Evolutionary conservation across 2,888 invertebrate species (phyloP), one percentile per base, ranked within the genome.

Genomic region (Pyrochroa serraticornis): DNA sequence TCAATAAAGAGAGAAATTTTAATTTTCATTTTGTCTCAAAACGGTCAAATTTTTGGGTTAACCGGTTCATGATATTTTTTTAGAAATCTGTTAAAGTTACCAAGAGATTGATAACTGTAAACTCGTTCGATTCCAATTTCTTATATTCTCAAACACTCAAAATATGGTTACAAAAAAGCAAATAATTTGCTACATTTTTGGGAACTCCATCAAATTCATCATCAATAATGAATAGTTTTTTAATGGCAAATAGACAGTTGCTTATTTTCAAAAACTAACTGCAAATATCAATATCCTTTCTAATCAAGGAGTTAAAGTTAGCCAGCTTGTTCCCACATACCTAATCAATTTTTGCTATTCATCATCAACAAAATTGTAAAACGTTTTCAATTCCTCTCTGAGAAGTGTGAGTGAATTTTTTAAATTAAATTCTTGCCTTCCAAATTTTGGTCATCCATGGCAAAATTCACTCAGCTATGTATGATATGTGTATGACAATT

Each of bases 401-500:
- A 38, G 9, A 38, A 38, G 9, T 38, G 38, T 8, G 38, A 38
- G 9, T 38, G 9, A n/a, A 38, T n/a, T 38, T 38, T 38, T 10
- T 8, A 10, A 9, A 38, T 9, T 9, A 10, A 38, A 9, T 38
- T 38, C 6, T 38, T n/a, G n/a, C n/a, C n/a, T n/a, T n/a, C 38
- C 7, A 38, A 7, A 38, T 38, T 9, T 38, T 8, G 9, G 10
- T 7, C 38, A 7, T 38, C 38, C 10, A 38, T 38, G 7, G 38
- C 38, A 10, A 8, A 9, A 6, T 38, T 38, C 9, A 38, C 38
- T 8, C 38, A 38, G 9, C 9, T 38, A 10, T 38, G 38, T 6
- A 38, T 38, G 10, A 38, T 38, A 10, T 38, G 38, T 7, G 38
- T 9, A 10, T 38, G 38, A 9, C 38, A 38, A 38, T 38, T 38